Conservation (phyloP, 1,140 invertebrate genomes). For the Augochlora pura region DNA sequence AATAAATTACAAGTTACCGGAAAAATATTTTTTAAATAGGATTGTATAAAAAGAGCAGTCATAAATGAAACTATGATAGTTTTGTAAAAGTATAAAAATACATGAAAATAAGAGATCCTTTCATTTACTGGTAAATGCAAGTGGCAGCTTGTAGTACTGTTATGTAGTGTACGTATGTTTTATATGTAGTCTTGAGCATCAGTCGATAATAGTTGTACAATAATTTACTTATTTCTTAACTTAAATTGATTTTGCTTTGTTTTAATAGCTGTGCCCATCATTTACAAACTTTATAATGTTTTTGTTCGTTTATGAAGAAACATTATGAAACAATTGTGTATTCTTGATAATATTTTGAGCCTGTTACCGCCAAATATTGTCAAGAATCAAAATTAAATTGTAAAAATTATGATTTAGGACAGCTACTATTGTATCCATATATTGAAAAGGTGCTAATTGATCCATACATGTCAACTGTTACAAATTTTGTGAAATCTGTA, state of each 20-base stretch:
- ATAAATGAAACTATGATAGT: slow-evolving; percentile 24
- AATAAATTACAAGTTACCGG: neutral
- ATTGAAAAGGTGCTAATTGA: slow-evolving; percentile 71
- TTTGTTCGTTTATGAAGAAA: neutral
- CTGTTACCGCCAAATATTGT: slow-evolving; percentile 44
- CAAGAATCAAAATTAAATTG: slow-evolving; percentile 13
- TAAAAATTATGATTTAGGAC: slow-evolving; percentile 4
- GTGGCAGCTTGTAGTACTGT: slow-evolving; percentile 46
- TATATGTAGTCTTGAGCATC: slow-evolving; percentile 41
- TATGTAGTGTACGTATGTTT: neutral
- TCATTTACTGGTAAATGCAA: slow-evolving; percentile 58
- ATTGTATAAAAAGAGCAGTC: slow-evolving; percentile 23
- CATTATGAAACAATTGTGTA: neutral
- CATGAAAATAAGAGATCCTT: slow-evolving; percentile 27
- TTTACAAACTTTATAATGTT: neutral
- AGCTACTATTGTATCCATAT: slow-evolving; percentile 23
- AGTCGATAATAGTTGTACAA: slow-evolving; percentile 16
- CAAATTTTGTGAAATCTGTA: slow-evolving; percentile 73
- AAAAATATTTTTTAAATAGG: slow-evolving; percentile 20
- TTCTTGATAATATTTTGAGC: slow-evolving; percentile 9
- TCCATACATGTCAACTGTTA: slow-evolving; percentile 74
- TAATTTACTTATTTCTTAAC: neutral
- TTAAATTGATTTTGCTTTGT: neutral
- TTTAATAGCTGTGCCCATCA: slow-evolving; percentile 1
- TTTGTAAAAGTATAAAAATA: slow-evolving; percentile 4